Base-by-base conservation (phyloP, 2,113 vertebrate species). In the Gallinago undulata region DNA sequence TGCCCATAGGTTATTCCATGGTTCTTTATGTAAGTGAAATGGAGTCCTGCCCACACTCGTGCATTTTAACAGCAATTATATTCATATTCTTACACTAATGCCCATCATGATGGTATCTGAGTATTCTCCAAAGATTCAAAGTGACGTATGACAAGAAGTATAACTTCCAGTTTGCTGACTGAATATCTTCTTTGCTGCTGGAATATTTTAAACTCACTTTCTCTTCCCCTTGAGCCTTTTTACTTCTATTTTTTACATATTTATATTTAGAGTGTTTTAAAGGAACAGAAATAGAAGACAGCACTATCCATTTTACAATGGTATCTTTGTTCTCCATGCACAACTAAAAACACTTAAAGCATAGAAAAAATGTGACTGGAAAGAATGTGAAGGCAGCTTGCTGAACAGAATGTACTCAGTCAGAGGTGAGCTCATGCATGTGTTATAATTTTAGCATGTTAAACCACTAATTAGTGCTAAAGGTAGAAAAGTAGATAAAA, bases 231-330 rank as follows among this genome's bases (percentile, higher is more conserved):
- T 60, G 60, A 45, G 39, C 19, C 51, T 94, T 95, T 96, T 79
- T 62, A n/a, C 43, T 64, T 91, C 84, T 67, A 47, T 43, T 88
- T 79, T 94, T 53, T 55, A 25, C 33, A 60, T 45, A 83, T 80
- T 89, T 84, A 87, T 62, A 93, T 87, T 96, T 97, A 94, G 84
- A 48, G 30, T 39, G 62, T 93, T 43, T 93, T 95, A 90, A 84
- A 92, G 64, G 72, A 88, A 90, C 73, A 84, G 94, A 91, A 95
- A 94, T 84, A 93, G 92, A 94, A 83, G 43, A 81, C 19, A 92
- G 48, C 37, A 30, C 23, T 83, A 93, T 68, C 37, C 74, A 9
- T 76, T 84, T 96, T 97, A 88, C 47, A 93, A 89, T 72, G 87
- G 66, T 93, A 68, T 95, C 82, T 96, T 89, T 84, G 88, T 88